These are phyloP conservation scores for Nematostella vectensis DNA, from an alignment of 92 coral and sea anemone species.

Conservation along the genomic window DNA sequence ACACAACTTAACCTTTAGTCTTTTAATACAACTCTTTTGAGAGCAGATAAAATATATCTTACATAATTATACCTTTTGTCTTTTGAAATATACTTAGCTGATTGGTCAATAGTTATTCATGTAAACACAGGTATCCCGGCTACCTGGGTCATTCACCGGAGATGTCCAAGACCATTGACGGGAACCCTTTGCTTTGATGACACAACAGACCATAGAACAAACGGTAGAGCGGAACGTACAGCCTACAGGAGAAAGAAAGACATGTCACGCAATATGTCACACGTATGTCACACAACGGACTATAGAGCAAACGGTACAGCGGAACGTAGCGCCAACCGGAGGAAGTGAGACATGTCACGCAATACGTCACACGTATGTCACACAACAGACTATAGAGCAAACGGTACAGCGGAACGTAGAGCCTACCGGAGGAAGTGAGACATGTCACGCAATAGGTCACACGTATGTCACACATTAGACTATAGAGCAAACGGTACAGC, in stretches of 20 bases:
- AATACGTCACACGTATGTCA: too few species aligned
- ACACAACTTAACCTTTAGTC: too few species aligned
- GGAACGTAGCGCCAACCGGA: conserved; percentile 27
- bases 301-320: conserved; percentile 31
- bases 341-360: too few species aligned
- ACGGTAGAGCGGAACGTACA: conserved; percentile 32
- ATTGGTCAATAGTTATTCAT: too few species aligned
- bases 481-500: conserved; percentile 31
- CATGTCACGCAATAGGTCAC: too few species aligned
- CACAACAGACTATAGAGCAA: conserved; percentile 35
- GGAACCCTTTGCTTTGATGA: conserved; percentile 37
- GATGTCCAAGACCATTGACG: conserved; percentile 37
- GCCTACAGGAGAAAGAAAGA: conserved; percentile 14
- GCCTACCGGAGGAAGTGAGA: conserved; percentile 12
- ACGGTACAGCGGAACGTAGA: conserved; percentile 32
- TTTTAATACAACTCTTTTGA: too few species aligned
- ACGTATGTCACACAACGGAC: conserved; percentile 36
- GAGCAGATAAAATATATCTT: too few species aligned
- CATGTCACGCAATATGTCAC: too few species aligned
- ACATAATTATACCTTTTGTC: too few species aligned
- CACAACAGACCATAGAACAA: conserved; percentile 36
- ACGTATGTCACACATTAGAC: conserved; percentile 38
- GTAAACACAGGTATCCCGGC: too few species aligned
- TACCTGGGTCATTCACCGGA: background rate
- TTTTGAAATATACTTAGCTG: too few species aligned